Base-by-base conservation (phyloP, 2,888 invertebrate species). In the Drosophila tanythrix region DNA sequence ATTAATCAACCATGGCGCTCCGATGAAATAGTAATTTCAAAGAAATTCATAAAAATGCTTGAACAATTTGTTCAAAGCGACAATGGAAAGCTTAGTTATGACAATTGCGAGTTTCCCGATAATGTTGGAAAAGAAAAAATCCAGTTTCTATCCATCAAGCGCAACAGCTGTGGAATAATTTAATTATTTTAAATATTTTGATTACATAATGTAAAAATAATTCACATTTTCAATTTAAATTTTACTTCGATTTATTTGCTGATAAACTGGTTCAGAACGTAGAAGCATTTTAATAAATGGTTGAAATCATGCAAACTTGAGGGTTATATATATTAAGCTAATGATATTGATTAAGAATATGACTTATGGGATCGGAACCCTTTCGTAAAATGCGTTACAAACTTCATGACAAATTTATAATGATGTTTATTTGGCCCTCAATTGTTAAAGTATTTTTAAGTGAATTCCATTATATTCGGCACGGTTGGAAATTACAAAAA, bases 1-100 rank as follows among this genome's bases (percentile, higher is more conserved):
- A 5, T 43, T 0, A 38, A 58, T 11, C 11, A 11, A 4, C 10
- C 57, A 1, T 53, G 70, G 8, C 78, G 81, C 0, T 10, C 70
- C 2, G 81, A 82, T 53, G 83, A 89, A 38, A 10, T 74, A 56
- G 29, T 68, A 0, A 79, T 90, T n/a, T 80, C 89, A 0, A 58
- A 59, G 1, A 89, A 90, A 0, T 82, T 91, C 3, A 65, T 91
- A 1, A 74, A 65, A 55, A 91, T 92, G 92, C 53, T 91, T 33
- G 87, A 79, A 33, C 56, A 81, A 10, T 91, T 91, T 59, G 81
- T 77, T 0, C 15, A 58, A 3, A 79, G 62, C 31, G 38, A 36
- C 6, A 59, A 57, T 18, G 76, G 70, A 0, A 61, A 76, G 8
- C 59, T 87, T 25, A n/a, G 25, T 0, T 91, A 82, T 64, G 91